Percentiles rank a stretch among this genome's conserved stretches.
Evolutionary conservation across 2,888 invertebrate species (phyloP).

Genomic region (Acrobasis consociella): DNA sequence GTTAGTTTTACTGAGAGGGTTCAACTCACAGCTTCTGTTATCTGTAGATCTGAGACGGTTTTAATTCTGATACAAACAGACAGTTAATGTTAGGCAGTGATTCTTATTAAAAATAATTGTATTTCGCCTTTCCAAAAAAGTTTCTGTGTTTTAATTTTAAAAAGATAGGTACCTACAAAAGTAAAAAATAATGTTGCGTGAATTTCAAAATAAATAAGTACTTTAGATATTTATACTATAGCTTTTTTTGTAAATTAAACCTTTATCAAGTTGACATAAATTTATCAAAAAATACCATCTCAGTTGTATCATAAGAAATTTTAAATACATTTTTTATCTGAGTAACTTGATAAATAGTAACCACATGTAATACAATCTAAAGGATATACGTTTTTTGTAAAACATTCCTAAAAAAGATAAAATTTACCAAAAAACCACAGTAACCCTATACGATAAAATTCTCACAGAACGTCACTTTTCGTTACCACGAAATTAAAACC

Average conservation of each 20-base stretch:
- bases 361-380: constrained; percentile 22
- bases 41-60: constrained; percentile 3
- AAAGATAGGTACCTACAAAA: no score
- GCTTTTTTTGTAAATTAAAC: no score
- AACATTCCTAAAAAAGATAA: constrained; percentile 38
- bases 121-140: no score
- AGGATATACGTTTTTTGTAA: constrained; percentile 28
- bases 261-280: no score
- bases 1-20: constrained; percentile 20
- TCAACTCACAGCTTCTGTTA: constrained; percentile 17
- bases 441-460: constrained; percentile 50
- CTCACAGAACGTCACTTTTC: constrained; percentile 51
- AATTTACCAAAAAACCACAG: constrained; percentile 37
- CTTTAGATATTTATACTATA: no score
- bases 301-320: no score
- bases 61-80: background rate
- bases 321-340: background rate
- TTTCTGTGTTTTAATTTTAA: no score
- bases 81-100: background rate
- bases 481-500: constrained; percentile 44
- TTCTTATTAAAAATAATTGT: no score
- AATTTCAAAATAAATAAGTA: no score
- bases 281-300: no score
- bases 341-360: background rate
- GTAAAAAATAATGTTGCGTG: no score